phyloP scores from a whole-genome alignment of 2,888 invertebrate species.

The Protodeltote pygarga region DNA sequence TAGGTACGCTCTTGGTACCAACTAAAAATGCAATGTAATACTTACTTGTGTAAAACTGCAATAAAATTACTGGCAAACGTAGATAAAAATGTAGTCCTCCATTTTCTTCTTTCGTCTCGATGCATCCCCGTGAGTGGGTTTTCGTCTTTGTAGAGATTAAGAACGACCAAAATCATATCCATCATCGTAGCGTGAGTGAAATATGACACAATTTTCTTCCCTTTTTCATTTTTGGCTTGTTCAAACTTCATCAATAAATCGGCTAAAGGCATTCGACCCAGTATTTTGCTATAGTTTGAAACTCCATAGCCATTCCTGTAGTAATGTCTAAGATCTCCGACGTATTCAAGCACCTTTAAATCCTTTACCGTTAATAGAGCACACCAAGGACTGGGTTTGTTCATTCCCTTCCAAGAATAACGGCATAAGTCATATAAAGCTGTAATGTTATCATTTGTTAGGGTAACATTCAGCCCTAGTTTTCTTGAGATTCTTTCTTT shows the following conservation, averaged over 20 bases:
- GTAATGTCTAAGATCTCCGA: slow-evolving; percentile 90
- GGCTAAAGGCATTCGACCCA: slow-evolving; percentile 89
- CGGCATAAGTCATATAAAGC: slow-evolving; percentile 92
- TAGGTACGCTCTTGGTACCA: too few relatives aligned
- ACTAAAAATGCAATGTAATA: background rate
- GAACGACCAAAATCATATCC: slow-evolving; percentile 87
- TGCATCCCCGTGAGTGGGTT: slow-evolving; percentile 85
- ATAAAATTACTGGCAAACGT: slow-evolving; percentile 91
- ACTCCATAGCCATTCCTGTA: slow-evolving; percentile 81
- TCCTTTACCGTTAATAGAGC: slow-evolving; percentile 90
- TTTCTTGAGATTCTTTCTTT: slow-evolving; percentile 79
- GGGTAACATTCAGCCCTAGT: slow-evolving; percentile 71
- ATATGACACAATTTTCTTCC: slow-evolving; percentile 86
- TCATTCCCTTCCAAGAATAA: slow-evolving; percentile 88
- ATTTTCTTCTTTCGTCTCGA: slow-evolving; percentile 87
- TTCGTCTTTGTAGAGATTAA: slow-evolving; percentile 89
- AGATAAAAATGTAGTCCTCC: slow-evolving; percentile 89
- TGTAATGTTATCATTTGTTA: slow-evolving; percentile 76
- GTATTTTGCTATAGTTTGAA: slow-evolving; percentile 81
- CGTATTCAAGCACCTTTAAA: slow-evolving; percentile 90
- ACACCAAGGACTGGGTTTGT: slow-evolving; percentile 90
- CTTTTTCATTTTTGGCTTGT: slow-evolving; percentile 56
- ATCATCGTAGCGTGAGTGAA: slow-evolving; percentile 89
- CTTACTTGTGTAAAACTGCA: slow-evolving; percentile 90
- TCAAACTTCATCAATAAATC: slow-evolving; percentile 88